These are phyloP conservation scores for Drosophila emarginata DNA, from an alignment of 2,888 invertebrate species.

Conservation along the genomic window DNA sequence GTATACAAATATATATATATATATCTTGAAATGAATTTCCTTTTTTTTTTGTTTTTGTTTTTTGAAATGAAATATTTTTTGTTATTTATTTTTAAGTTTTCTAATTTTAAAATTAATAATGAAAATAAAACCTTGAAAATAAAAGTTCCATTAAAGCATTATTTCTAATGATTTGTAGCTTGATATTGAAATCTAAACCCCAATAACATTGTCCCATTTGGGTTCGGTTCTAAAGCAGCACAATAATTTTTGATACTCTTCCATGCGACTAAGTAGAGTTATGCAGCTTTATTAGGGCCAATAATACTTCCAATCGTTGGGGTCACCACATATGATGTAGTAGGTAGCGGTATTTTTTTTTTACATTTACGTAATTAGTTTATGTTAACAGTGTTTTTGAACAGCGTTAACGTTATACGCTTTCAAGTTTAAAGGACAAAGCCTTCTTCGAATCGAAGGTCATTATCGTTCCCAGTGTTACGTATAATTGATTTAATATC, in stretches of 20 bases:
- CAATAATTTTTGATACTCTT: neutral
- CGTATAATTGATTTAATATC: too few relatives aligned
- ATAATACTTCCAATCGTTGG: neutral
- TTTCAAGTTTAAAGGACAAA: neutral
- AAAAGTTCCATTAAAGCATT: neutral
- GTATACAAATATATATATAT: neutral
- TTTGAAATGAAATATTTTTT: neutral
- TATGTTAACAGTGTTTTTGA: too few relatives aligned
- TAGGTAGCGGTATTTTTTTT: neutral
- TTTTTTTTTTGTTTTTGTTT: neutral
- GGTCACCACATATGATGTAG: neutral
- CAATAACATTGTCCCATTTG: neutral
- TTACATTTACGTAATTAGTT: neutral
- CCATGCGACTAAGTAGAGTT: neutral
- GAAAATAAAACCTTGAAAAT: conserved; percentile 15
- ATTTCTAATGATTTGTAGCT: neutral
- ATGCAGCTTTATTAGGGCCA: neutral
- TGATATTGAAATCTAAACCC: neutral
- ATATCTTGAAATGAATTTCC: neutral
- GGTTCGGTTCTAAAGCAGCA: neutral
- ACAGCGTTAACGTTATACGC: neutral
- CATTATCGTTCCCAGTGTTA: neutral
- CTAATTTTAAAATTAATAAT: conserved; percentile 19
- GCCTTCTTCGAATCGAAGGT: neutral
- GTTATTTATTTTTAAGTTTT: conserved; percentile 8